Conservation (phyloP, 2,113 vertebrate species). For the Herpailurus yagouaroundi region DNA sequence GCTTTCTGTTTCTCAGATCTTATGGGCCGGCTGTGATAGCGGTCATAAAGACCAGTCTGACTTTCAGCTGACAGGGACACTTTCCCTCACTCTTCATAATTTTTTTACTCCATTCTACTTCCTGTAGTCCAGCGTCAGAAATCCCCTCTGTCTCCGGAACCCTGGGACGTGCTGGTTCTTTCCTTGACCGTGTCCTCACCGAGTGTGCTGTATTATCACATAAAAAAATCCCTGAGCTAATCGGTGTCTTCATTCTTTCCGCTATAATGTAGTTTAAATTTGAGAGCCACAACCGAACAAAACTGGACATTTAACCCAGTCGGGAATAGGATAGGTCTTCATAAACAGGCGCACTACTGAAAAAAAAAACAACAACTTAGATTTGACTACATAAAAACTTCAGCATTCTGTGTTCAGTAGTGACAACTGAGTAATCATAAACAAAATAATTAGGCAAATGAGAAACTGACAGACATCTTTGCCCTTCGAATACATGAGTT, state of each 20-base stretch:
- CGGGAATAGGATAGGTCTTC: background rate
- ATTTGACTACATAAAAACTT: background rate
- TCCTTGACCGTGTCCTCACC: background rate
- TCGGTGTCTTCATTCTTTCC: background rate
- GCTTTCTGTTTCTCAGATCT: background rate
- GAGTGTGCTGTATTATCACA: background rate
- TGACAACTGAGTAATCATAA: background rate
- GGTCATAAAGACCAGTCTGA: background rate
- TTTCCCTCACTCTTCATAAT: background rate
- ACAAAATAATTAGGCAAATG: background rate
- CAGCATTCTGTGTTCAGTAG: background rate
- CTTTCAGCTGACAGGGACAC: background rate
- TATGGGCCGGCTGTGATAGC: background rate
- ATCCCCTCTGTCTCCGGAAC: background rate
- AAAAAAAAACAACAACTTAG: background rate
- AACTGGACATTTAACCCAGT: background rate
- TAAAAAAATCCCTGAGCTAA: background rate
- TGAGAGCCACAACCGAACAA: background rate
- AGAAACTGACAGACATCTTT: background rate
- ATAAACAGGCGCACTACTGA: background rate
- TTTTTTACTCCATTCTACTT: background rate
- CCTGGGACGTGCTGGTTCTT: background rate
- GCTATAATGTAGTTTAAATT: background rate
- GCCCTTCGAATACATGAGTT: background rate
- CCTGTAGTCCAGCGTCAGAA: background rate